Evolutionary conservation across 2,797 vertebrate genomes (phyloP), one percentile per base, ranked within the genome.

Genomic region (Heteromormyrus szaboi): DNA sequence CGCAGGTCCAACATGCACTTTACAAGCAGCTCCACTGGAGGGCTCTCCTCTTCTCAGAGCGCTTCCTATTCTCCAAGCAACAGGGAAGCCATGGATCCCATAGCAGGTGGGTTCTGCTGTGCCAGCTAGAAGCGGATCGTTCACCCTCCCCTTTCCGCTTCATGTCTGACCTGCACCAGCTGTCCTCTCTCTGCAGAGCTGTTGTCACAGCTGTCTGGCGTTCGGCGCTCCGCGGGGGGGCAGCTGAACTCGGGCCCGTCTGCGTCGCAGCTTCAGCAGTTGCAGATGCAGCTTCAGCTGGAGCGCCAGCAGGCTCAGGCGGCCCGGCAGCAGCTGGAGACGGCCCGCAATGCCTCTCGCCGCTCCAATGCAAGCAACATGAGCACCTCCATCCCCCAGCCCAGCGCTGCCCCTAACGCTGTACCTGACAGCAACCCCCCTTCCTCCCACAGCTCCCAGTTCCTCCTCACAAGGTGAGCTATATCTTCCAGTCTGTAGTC

Each of bases 1-100:
- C 98, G 98, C 91, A 96, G 99, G 95, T 99, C 99, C 95, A 99
- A 99, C 97, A 99, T 99, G 98, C 99, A 99, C 98, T 99, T 99
- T 99, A 99, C 98, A 95, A 99, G 96, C 95, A 97, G 97, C 95
- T 99, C 99, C 92, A 95, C 97, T 84, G 98, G 97, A 91, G 98
- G 97, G 85, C 97, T 99, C 91, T 99, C 99, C 86, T 98, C 98
- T 91, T 98, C 98, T 92, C 99, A 99, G 96, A 99, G 98, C 96
- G 98, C 98, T 94, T 98, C 98, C 0, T 99, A 99, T 95, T 98
- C 98, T 95, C 98, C 98, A 94, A 99, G 98, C 96, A 99, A 98
- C 96, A 98, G 99, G 95, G 99, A 99, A 96, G 96, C 98, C 91
- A 99, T 99, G 99, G 99, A 99, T 95, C 99, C 99, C 90, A 99